A percentile compares a stretch with the other conserved stretches of the same genome.
phyloP scores from a whole-genome alignment of 2,113 vertebrate genomes.

The Eurypyga helias region DNA sequence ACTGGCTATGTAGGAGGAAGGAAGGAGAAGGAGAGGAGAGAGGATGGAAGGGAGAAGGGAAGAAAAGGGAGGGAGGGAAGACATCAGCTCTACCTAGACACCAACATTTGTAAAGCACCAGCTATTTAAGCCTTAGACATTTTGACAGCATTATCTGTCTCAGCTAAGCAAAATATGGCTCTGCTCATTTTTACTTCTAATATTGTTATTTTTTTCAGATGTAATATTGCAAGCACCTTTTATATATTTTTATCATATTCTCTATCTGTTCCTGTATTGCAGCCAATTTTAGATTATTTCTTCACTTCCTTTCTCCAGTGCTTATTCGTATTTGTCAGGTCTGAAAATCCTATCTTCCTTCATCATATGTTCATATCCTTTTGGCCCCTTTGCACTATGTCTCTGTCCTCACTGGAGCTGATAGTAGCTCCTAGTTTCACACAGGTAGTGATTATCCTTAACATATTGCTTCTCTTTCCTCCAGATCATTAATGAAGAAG shows the following conservation, averaged over 20 bases:
- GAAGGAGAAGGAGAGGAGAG: background rate
- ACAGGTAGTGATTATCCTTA: background rate
- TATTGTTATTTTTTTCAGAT: background rate
- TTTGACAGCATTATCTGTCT: background rate
- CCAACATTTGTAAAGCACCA: background rate
- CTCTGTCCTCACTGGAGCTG: background rate
- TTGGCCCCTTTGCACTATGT: background rate
- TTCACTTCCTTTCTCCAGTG: background rate
- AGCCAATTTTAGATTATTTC: background rate
- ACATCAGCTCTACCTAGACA: background rate
- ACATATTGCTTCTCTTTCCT: background rate
- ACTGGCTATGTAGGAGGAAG: background rate
- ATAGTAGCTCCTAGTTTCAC: background rate
- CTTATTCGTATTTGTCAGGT: background rate
- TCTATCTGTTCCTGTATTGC: background rate
- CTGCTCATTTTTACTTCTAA: background rate
- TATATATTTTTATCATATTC: background rate
- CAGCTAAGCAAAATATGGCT: background rate
- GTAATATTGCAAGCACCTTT: background rate
- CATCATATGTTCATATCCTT: background rate
- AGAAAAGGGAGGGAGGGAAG: background rate
- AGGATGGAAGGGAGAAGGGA: background rate
- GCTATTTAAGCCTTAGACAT: background rate
- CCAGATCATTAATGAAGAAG: background rate
- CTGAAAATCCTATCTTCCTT: background rate